A percentile compares a stretch with the other conserved stretches of the same genome.
phyloP scores from a whole-genome alignment of 2,888 invertebrate species.

The Dasysyrphus albostriatus region DNA sequence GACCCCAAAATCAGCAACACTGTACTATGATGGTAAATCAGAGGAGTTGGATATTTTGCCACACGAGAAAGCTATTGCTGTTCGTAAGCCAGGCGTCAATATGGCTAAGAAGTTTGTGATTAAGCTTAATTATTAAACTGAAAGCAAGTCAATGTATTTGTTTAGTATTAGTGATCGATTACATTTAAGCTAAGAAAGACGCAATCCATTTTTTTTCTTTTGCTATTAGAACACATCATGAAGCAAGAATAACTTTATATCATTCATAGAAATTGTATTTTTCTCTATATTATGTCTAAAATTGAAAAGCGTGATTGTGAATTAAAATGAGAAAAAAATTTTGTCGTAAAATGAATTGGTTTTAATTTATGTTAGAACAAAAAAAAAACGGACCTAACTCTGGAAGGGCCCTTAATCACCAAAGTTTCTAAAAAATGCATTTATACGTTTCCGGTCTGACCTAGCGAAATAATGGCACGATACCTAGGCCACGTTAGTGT shows the following conservation, averaged over 20 bases:
- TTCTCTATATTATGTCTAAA: neutral
- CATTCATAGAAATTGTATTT: neutral
- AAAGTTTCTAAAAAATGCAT: too few relatives aligned
- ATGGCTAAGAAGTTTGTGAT: conserved; percentile 92
- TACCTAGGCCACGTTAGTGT: too few relatives aligned
- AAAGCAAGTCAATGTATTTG: neutral
- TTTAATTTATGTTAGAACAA: neutral
- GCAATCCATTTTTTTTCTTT: neutral
- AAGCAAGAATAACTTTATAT: neutral
- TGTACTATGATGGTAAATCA: conserved; percentile 84
- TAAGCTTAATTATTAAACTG: conserved; percentile 83
- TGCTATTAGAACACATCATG: conserved; percentile 2
- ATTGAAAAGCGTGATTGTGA: neutral
- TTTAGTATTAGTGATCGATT: conserved; percentile 21
- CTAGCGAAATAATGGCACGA: too few relatives aligned
- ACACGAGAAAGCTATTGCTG: conserved; percentile 88
- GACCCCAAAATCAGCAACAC: conserved; percentile 88
- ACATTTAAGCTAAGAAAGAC: conserved; percentile 9
- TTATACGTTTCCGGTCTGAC: too few relatives aligned
- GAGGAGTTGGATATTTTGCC: conserved; percentile 88
- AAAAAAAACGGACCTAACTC: too few relatives aligned
- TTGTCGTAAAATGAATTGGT: neutral
- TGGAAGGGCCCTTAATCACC: too few relatives aligned
- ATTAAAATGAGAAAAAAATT: conserved; percentile 4
- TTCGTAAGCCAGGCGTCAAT: conserved; percentile 94